Evolutionary conservation across 64 coral and sea anemone species (phyloP), one percentile per base, ranked within the genome.

Genomic region (Stichodactyla helianthus): DNA sequence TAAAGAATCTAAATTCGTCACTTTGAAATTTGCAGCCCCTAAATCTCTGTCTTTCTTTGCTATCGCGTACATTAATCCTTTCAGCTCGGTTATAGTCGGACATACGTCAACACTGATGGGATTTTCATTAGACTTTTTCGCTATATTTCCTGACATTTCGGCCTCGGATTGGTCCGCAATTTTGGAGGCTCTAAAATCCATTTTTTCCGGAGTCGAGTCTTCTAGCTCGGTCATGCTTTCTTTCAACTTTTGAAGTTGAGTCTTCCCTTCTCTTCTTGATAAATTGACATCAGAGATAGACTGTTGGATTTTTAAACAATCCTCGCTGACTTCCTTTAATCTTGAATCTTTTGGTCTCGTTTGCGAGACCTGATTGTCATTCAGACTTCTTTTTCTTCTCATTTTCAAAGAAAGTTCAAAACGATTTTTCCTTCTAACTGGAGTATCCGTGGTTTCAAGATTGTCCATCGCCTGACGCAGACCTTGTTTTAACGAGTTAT

Each of bases 31-130:
- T 44, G 0, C 35, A 44, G 35, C 35, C 35, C 35, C 35, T 44
- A 44, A 44, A 44, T 44, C 35, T 44, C 14, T 58, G 3, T 58
- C 23, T 26, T 74, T 31, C 25, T 23, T 74, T 31, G 68, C 68
- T 31, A 74, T 74, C 17, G 54, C 53, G 19, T 52, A 51, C 78
- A 81, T 81, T 53, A 81, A 53, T 6, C 78, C 78, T 81, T 81
- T 81, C 2, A 81, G 12, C 11, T 74, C 68, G 4, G 23, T 31
- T 28, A 74, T 74, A 0, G 68, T 74, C 6, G 68, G 68, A 4
- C 68, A 74, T 27, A 28, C 68, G 12, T 74, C 25, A 14, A 10
- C 68, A 35, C 12, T 9, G 7, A 68, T 13, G 12, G 68, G 11
- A 5, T 23, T 74, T 31, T 74, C 2, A 4, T 27, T 74, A 74